phyloP scores from a whole-genome alignment of 2,888 invertebrate species.

The Fragum whitleyi region DNA sequence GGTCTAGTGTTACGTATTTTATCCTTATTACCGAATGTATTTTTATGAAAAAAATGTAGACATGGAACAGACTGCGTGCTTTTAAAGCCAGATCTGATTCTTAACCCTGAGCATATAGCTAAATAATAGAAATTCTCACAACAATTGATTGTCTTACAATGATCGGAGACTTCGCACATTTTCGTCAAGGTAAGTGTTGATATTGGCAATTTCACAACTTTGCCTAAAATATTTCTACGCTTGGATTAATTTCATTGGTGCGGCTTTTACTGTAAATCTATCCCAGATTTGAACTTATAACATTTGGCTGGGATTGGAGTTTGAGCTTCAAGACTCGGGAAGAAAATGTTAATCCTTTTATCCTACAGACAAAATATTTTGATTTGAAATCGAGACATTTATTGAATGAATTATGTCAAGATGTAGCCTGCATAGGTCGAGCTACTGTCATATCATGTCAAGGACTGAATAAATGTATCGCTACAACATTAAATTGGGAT shows the following conservation, averaged over 20 bases:
- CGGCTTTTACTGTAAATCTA: conserved; percentile 1
- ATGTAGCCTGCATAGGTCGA: neutral
- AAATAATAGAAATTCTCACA: too few relatives aligned
- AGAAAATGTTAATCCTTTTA: conserved; percentile 1
- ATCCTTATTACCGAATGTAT: neutral
- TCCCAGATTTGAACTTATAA: conserved; percentile 12
- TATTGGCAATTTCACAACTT: conserved; percentile 31
- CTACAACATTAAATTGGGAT: too few relatives aligned
- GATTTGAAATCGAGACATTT: neutral
- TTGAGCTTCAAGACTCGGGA: neutral
- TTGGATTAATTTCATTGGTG: conserved; percentile 24
- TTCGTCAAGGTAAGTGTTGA: neutral
- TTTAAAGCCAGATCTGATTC: too few relatives aligned
- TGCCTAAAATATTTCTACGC: conserved; percentile 28
- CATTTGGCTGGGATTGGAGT: conserved; percentile 10
- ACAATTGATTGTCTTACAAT: too few relatives aligned
- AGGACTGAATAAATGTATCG: too few relatives aligned
- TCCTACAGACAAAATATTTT: neutral
- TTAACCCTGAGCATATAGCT: too few relatives aligned
- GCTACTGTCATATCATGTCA: too few relatives aligned
- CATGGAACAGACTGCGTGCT: too few relatives aligned
- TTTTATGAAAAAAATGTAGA: too few relatives aligned
- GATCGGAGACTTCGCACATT: neutral
- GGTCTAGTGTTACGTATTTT: conserved; percentile 4
- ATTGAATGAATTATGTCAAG: neutral